Base-by-base conservation (phyloP, 2,888 invertebrate genomes). In the Isoperla grammatica region DNA sequence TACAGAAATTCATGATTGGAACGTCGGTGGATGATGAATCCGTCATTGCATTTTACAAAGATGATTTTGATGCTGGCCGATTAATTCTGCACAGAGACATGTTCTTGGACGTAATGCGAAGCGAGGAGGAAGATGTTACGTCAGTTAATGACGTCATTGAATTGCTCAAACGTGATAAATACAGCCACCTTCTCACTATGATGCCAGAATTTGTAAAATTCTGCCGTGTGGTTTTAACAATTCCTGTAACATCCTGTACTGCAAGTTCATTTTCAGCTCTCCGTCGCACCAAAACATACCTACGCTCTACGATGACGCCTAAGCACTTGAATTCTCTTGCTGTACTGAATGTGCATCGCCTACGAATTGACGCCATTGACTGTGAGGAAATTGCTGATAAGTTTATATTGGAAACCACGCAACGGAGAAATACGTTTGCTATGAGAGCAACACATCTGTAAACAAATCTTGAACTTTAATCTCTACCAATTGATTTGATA, bases 211-310 rank as follows among this genome's bases (percentile, higher is more conserved):
- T 45, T 22, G 22, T 22, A 19, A 46, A 46, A n/a, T 46, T 46
- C 20, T 46, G 46, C 22, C 46, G 46, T 17, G n/a, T 17, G 17
- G 19, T 46, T 46, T 22, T 46, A 20, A 46, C 46, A 17, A 46
- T 46, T 22, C 20, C 20, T 22, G 46, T 46, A 46, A 20, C 46
- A 17, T 46, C 46, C 3, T 61, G 61, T 48, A 60, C 63, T 11
- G 45, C 50, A 13, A 60, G 60, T 9, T 46, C 55, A 12, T 63
- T 63, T 46, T 63, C 59, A 11, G 60, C 60, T n/a, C 49, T 63
- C 22, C 53, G 60, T 46, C 37, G 62, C 15, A 42, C 62, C 4
- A 64, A 64, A 42, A 49, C 60, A 17, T 64, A 64, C 37, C 29
- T 58, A 12, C 50, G 64, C 17, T 56, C 55, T 17, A 55, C 50